These are phyloP conservation scores for Hylaea fasciaria DNA, from an alignment of 2,888 invertebrate species.

Conservation along the genomic window DNA sequence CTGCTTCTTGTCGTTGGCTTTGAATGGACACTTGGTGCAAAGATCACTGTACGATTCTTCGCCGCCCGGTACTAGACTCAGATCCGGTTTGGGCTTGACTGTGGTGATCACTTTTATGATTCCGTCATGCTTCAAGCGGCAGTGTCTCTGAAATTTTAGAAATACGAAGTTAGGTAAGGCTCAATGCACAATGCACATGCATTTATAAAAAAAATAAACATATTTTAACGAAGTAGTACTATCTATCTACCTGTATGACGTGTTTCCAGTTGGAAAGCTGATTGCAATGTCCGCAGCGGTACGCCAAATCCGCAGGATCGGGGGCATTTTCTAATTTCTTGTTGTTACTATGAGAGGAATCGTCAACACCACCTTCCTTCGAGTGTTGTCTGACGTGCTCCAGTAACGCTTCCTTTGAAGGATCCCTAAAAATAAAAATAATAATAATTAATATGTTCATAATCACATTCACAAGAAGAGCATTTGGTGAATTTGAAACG, in stretches of 20 bases:
- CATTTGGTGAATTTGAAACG: neutral
- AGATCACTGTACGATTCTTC: slow-evolving; percentile 62
- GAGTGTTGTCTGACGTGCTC: slow-evolving; percentile 80
- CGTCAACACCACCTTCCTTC: slow-evolving; percentile 54
- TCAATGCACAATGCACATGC: no score
- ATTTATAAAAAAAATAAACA: no score
- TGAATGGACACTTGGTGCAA: slow-evolving; percentile 91
- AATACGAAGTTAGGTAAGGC: neutral
- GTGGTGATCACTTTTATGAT: slow-evolving; percentile 88
- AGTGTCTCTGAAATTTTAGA: slow-evolving; percentile 87
- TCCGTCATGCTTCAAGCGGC: slow-evolving; percentile 91
- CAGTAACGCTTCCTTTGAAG: slow-evolving; percentile 77
- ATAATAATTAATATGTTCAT: neutral
- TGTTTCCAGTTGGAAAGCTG: slow-evolving; percentile 94
- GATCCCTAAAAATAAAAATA: slow-evolving; percentile 65
- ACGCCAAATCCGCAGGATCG: slow-evolving; percentile 78
- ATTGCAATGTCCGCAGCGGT: slow-evolving; percentile 92
- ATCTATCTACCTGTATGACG: slow-evolving; percentile 91
- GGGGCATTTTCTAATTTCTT: slow-evolving; percentile 71
- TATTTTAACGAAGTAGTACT: no score
- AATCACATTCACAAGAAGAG: neutral
- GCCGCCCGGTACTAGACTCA: slow-evolving; percentile 56
- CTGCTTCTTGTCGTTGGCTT: slow-evolving; percentile 83
- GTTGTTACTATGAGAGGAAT: slow-evolving; percentile 48
- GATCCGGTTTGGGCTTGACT: slow-evolving; percentile 77